Conservation (phyloP, 2,888 invertebrate genomes). For the Psylliodes chrysocephalus region DNA sequence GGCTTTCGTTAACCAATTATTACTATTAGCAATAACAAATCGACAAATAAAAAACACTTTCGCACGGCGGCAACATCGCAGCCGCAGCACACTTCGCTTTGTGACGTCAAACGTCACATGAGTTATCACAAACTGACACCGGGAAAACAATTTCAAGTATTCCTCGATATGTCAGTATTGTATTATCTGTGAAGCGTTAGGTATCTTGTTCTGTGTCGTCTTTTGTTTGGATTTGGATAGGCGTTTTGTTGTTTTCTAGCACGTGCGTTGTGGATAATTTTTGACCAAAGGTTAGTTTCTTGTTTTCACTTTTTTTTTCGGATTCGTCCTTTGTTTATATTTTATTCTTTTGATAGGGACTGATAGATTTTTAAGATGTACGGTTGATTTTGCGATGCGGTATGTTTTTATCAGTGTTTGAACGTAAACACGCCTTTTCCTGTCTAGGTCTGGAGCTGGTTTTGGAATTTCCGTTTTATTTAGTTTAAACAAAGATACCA, state of each 20-base stretch:
- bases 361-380: not conserved
- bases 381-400: slow-evolving; percentile 14
- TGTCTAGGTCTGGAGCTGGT: slow-evolving; percentile 33
- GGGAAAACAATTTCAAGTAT: slow-evolving; percentile 62
- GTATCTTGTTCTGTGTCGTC: slow-evolving; percentile 26
- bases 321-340: slow-evolving; percentile 20
- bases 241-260: slow-evolving; percentile 36
- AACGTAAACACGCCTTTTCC: slow-evolving; percentile 41
- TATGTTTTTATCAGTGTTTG: slow-evolving; percentile 34
- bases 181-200: slow-evolving; percentile 45
- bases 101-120: slow-evolving; percentile 62
- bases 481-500: slow-evolving; percentile 26
- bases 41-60: not conserved
- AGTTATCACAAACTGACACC: slow-evolving; percentile 57
- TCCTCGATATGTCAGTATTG: slow-evolving; percentile 58
- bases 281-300: slow-evolving; percentile 38
- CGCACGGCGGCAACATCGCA: slow-evolving; percentile 21
- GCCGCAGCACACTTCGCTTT: slow-evolving; percentile 35
- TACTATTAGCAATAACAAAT: not conserved
- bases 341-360: slow-evolving; percentile 12
- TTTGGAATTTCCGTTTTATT: slow-evolving; percentile 39
- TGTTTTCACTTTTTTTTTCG: slow-evolving; percentile 23
- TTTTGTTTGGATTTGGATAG: slow-evolving; percentile 32
- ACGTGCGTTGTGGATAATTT: slow-evolving; percentile 33
- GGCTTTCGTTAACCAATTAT: too few relatives aligned